Evolutionary conservation across 2,888 invertebrate species (phyloP).

Genomic region (Caenorhabditis zanzibari): DNA sequence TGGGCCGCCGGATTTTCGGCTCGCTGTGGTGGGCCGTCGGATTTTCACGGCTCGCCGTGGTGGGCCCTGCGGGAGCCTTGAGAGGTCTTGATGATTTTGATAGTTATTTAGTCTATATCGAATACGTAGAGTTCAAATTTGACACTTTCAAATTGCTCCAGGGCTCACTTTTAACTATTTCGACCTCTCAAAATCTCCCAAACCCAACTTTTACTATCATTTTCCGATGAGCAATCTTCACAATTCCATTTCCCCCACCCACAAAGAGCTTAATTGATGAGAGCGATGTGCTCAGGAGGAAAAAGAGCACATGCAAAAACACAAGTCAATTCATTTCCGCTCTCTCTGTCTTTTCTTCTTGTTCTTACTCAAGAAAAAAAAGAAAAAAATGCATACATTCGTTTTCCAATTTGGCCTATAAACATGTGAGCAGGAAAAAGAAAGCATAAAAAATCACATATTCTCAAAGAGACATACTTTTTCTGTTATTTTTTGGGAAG

Average conservation of each 20-base stretch:
- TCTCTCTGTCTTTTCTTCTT: constrained; percentile 3
- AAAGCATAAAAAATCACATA: constrained; percentile 32
- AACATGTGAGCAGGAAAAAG: constrained; percentile 18
- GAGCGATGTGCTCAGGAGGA: background rate
- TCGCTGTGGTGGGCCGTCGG: no score
- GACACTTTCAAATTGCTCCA: no score
- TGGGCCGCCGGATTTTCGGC: no score
- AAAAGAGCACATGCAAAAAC: background rate
- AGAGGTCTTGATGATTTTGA: no score
- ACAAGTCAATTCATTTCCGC: constrained; percentile 44
- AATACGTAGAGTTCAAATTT: no score
- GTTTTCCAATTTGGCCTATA: constrained; percentile 47
- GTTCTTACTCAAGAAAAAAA: background rate
- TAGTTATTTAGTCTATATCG: no score
- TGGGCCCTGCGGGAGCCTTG: no score
- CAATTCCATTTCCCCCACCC: no score
- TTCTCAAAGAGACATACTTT: background rate
- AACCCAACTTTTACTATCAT: no score
- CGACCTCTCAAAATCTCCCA: no score
- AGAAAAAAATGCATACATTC: background rate
- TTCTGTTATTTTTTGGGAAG: background rate
- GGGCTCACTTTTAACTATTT: no score
- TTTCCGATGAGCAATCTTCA: background rate
- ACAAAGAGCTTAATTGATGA: background rate
- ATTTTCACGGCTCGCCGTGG: no score